Evolutionary conservation across 1,140 invertebrate species (phyloP), one percentile per base, ranked within the genome.

Genomic region (Cyclargus thomasi): DNA sequence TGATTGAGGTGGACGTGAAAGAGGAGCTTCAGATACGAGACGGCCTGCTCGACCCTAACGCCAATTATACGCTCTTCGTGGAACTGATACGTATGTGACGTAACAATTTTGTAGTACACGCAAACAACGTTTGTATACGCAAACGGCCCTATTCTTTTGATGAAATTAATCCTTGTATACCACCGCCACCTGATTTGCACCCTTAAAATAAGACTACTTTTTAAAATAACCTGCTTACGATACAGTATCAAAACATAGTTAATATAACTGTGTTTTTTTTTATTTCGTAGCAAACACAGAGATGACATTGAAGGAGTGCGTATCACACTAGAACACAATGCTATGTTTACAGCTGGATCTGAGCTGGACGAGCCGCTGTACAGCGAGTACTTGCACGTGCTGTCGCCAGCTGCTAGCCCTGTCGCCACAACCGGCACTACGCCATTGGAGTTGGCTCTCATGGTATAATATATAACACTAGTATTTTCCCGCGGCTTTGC

Each of bases 61-160:
- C 95, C 1, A 96, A 96, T 77, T 97, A 97, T 72, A 97, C 96
- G 0, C 94, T 94, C 21, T 97, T 96, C 78, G 91, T 97, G 21
- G 95, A 97, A 91, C 91, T 97, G 57, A 94, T 96, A 73, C 94
- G 95, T 96, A 87, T 84, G 90, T 90, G 11, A 18, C n/a, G 53
- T 53, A 8, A 57, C 7, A 10, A 2, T 53, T 62, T 1, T 36
- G n/a, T 35, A 8, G 14, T 47, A 29, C 23, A 23, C 23, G 23
- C 23, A 23, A 23, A 23, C 6, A 23, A 23, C 23, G 23, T 23
- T 6, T 1, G 6, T 23, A 23, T 23, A 23, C 23, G 6, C 23
- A 23, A 23, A 23, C 1, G 1, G 1, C 2, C 23, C 2, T 23
- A 23, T 23, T 23, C 2, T 23, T 2, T 23, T n/a, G n/a, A n/a